Percentiles rank a stretch among this genome's conserved stretches.
phyloP scores from a whole-genome alignment of 1,140 invertebrate genomes.

The Trachymyrmex septentrionalis region DNA sequence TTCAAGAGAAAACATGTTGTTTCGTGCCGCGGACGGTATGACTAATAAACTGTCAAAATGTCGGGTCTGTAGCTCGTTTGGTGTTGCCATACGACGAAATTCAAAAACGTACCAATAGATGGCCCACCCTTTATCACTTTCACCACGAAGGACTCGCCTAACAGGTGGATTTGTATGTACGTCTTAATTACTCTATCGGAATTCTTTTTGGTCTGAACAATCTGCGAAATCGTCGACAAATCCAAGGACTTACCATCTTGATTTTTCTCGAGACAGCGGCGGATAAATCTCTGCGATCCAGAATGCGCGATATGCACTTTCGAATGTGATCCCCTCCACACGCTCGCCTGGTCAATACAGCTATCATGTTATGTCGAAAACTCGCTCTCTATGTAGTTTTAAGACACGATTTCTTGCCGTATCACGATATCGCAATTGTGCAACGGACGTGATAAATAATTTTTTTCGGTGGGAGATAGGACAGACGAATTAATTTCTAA shows the following conservation, averaged over 20 bases:
- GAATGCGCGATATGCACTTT: conserved; percentile 62
- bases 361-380: conserved; percentile 33
- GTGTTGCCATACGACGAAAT: no score
- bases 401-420: background rate
- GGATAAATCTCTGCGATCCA: conserved; percentile 62
- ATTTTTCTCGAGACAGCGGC: conserved; percentile 69
- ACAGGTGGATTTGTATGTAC: background rate
- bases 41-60: no score
- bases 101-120: no score
- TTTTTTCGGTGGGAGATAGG: background rate
- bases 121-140: no score
- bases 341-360: conserved; percentile 23
- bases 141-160: background rate
- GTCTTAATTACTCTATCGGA: background rate
- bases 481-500: background rate
- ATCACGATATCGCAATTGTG: background rate
- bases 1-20: no score
- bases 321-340: conserved; percentile 59
- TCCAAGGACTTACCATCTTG: conserved; percentile 78
- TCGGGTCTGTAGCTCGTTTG: no score
- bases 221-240: background rate
- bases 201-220: background rate
- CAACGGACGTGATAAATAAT: background rate
- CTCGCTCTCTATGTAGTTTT: background rate
- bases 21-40: no score